Evolutionary conservation across 2,888 invertebrate genomes (phyloP), one percentile per base, ranked within the genome.

Genomic region (Lithodes maja): DNA sequence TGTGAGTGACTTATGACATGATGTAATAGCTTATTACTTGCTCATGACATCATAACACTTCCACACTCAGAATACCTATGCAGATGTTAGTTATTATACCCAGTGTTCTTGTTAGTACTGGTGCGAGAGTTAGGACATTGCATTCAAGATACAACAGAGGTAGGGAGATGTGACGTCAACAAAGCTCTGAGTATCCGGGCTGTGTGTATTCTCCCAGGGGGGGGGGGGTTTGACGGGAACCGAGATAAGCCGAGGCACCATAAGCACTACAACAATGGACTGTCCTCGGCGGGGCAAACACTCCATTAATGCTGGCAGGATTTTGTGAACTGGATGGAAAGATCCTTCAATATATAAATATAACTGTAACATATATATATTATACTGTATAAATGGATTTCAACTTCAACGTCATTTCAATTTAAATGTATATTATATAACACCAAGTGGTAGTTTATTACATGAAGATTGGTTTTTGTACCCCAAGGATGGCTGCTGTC

Each of bases 401-500:
- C 15, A 61, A 15, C 9, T 61, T 61, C 7, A 61, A 61, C 68
- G 2, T 61, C 15, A 7, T 15, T 61, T 61, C 68, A 61, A 61
- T 12, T 61, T 61, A 61, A 5, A 61, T 12, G 68, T 61, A 61
- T 7, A 61, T 7, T 61, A 61, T 61, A 61, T 61, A 12, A 61
- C 68, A 61, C 9, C 68, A 15, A 79, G 53, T 79, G 80, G 17
- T 33, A 17, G 17, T 9, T 17, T 61, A 61, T 12, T 7, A 61
- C 68, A 61, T 12, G 15, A 61, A 61, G 68, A 61, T 61, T 61
- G 7, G 15, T 54, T 3, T 80, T 80, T 80, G 80, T 80, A 55
- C 55, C 55, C 80, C 80, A 49, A 80, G 80, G 55, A 80, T 80
- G 55, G 55, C 80, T 55, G n/a, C 33, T 54, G 55, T 54, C 75